These are phyloP conservation scores for Turritopsis rubra DNA, from an alignment of 30 jellyfish, hydroid and myxozoan genomes.

Conservation along the genomic window DNA sequence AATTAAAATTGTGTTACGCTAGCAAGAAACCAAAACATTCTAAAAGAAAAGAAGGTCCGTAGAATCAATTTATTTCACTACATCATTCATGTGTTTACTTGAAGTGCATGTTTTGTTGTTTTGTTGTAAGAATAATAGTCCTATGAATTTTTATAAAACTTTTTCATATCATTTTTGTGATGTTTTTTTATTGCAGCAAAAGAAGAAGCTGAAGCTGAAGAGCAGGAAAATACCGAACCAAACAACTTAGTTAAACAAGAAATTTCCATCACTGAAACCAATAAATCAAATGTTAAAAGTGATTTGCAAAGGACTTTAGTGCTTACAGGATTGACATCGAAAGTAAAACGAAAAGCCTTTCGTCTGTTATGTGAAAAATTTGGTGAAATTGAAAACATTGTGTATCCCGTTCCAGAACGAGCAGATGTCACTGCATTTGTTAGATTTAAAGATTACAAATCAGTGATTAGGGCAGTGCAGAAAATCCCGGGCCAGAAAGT, in stretches of 20 bases:
- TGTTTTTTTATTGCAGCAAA: background rate
- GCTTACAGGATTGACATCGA: conserved; percentile 53
- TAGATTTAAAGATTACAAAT: conserved; percentile 54
- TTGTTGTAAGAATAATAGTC: too few species aligned
- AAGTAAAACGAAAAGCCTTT: conserved; percentile 50
- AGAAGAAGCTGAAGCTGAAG: background rate
- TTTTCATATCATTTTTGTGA: too few species aligned
- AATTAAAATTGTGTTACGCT: conserved; percentile 47
- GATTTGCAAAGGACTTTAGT: conserved; percentile 72
- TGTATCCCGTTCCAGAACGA: conserved; percentile 54
- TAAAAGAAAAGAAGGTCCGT: conserved; percentile 12
- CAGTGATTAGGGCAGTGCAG: conserved; percentile 85
- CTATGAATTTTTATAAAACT: too few species aligned
- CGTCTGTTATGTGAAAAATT: conserved; percentile 47
- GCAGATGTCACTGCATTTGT: conserved; percentile 37
- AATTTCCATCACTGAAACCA: background rate
- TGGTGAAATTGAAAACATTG: conserved; percentile 78
- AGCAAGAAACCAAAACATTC: conserved; percentile 64
- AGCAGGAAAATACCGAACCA: conserved; percentile 25
- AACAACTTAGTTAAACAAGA: conserved; percentile 15
- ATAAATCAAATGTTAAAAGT: background rate
- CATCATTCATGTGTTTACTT: too few species aligned
- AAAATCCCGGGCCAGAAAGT: conserved; percentile 50
- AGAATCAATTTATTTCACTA: too few species aligned
- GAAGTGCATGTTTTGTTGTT: too few species aligned